Base-by-base conservation (phyloP, 2,113 vertebrate genomes). In the Acrocephalus arundinaceus region DNA sequence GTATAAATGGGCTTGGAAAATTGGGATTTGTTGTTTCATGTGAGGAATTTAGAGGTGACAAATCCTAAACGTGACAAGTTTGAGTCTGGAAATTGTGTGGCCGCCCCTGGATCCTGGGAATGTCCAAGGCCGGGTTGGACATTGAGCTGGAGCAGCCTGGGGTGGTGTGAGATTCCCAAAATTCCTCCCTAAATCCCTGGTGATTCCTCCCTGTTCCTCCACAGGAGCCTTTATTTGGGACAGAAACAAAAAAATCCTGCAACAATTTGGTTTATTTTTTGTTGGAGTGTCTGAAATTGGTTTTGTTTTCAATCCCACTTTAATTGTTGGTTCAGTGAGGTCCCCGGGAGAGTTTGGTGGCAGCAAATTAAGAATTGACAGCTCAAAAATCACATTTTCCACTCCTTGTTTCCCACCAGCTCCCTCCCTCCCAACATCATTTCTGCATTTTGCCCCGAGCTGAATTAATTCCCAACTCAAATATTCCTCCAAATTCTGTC, bases 391-490 rank as follows among this genome's bases (percentile, higher is more conserved):
- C 58, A 75, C 51, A 58, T 58, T 75, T 49, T 37, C 35, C 71
- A 9, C 20, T n/a, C 6, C 20, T n/a, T 8, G 7, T 48, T 74
- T 23, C 70, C 10, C 2, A 23, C 11, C 51, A 7, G 15, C 41
- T 75, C 59, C 41, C n/a, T 57, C 71, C 82, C 16, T 62, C 80
- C 83, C 48, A 11, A 62, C 6, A 9, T 66, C 14, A 62, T 41
- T 74, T 80, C 61, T 41, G 43, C 30, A 16, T 85, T 75, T 75
- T 39, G 43, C 82, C 71, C 71, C 71, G 2, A 66, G 71, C 95
- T 73, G 94, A 91, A 72, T 77, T 41, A 57, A 82, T 85, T 96
- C 84, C 70, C 71, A 70, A 16, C 41, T 27, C 90, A 41, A 55
- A 73, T 17, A 71, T 35, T 62, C 86, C 71, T 85, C 83, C 39